Evolutionary conservation across 1,140 invertebrate genomes (phyloP), one percentile per base, ranked within the genome.

Genomic region (Meloidogyne exigua): DNA sequence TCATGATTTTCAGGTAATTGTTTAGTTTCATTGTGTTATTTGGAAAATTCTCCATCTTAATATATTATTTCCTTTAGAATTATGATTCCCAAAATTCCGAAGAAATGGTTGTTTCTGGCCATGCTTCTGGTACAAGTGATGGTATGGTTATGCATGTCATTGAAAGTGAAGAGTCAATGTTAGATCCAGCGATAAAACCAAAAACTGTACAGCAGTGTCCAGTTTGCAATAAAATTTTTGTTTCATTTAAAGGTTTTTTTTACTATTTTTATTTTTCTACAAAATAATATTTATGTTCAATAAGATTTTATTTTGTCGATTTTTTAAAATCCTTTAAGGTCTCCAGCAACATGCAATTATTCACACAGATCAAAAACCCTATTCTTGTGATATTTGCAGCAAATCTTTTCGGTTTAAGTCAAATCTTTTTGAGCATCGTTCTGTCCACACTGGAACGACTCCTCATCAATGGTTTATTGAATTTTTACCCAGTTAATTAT

Each of bases 321-420:
- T 49, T 18, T 49, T 4, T 49, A 18, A 13, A 18, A 44, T 70
- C 18, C 32, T 57, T 85, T 82, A 44, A 84, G 83, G 83, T 42
- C 82, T 84, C 28, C 83, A 84, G 72, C 85, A 87, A 70, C 87
- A 88, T 66, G 79, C 85, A 36, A 84, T 88, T 49, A 88, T 90
- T 1, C 92, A 92, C 79, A 91, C 91, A 0, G 90, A 90, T 73
- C 90, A 91, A 76, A 90, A 92, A 32, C 80, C 80, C 10, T 87
- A 87, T 69, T 63, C 81, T 44, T 87, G 85, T 73, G 85, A 87
- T 66, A 87, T 87, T 25, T 87, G 85, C 75, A 75, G 82, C 11
- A 88, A 88, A 75, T 76, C 84, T 2, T 87, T 87, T 71, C 86
- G 85, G 13, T 87, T 88, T 77, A 86, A 87, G n/a, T 88, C 86